Base-by-base conservation (phyloP, 1,140 invertebrate genomes). In the Pinna nobilis region DNA sequence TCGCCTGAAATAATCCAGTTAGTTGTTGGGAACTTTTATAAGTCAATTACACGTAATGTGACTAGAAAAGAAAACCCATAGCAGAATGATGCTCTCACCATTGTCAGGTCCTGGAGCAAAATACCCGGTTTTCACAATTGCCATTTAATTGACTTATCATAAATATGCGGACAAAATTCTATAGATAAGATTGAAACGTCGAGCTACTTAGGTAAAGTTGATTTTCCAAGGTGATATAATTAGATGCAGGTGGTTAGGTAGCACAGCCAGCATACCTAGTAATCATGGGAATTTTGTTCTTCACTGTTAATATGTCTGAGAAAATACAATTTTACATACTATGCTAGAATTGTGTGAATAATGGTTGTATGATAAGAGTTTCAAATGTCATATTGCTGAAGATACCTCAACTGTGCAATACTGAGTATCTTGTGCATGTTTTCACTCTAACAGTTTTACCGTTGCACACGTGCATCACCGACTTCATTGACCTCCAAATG, bases 21-120 rank as follows among this genome's bases (percentile, higher is more conserved):
- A n/a, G n/a, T n/a, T n/a, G n/a, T n/a, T n/a, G n/a, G n/a, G 37
- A 59, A 33, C 55, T 59, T 59, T 59, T 59, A 59, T 30, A 59
- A 59, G 55, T 59, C 55, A 59, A 59, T 59, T 59, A 59, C 33
- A 35, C 55, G 55, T 59, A 33, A 59, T 59, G n/a, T n/a, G n/a
- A 33, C 30, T 59, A 59, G 37, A 59, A 35, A 33, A 30, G 30
- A 33, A 59, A 59, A 59, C 55, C 55, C 55, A 59, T 59, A 30
- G 37, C 30, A 59, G 30, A 59, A 59, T 33, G 30, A 18, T 30
- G 32, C 20, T 30, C 33, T 33, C 30, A 18, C 18, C 37, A 11
- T 33, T 15, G 9, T 33, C 55, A 25, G 28, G 18, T 30, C 30
- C 55, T 32, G 37, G 0, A 20, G 30, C 28, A 33, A 59, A n/a